These are phyloP conservation scores for Empis stercorea DNA, from an alignment of 2,888 invertebrate species.

Conservation along the genomic window DNA sequence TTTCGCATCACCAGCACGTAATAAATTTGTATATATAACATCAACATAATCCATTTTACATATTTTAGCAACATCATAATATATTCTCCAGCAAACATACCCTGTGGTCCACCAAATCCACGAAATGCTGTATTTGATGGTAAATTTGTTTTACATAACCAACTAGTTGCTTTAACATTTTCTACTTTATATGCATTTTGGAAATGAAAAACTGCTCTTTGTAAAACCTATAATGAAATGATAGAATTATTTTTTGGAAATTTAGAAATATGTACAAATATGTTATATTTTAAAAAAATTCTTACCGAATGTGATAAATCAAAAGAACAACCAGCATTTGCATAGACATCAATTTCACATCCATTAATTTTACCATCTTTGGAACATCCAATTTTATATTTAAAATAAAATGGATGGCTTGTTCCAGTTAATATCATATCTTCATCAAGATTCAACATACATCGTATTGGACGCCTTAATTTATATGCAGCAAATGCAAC, in stretches of 20 bases:
- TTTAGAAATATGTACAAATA: no score
- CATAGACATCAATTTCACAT: slow-evolving; percentile 58
- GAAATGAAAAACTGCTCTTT: slow-evolving; percentile 70
- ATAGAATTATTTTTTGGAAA: no score
- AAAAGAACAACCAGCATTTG: slow-evolving; percentile 69
- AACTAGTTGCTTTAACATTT: slow-evolving; percentile 54
- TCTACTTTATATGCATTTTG: slow-evolving; percentile 76
- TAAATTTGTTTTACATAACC: slow-evolving; percentile 75
- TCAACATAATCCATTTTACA: slow-evolving; percentile 50
- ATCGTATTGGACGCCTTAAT: slow-evolving; percentile 63
- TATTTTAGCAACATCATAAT: slow-evolving; percentile 64
- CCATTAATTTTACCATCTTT: slow-evolving; percentile 63
- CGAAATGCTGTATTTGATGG: slow-evolving; percentile 89
- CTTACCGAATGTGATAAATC: slow-evolving; percentile 69
- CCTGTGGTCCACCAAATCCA: slow-evolving; percentile 86
- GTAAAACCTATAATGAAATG: no score
- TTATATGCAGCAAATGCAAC: slow-evolving; percentile 72
- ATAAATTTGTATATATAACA: slow-evolving; percentile 62
- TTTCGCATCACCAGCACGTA: slow-evolving; percentile 61
- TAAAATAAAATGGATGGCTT: slow-evolving; percentile 76
- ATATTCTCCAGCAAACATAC: slow-evolving; percentile 73
- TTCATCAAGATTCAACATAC: slow-evolving; percentile 85
- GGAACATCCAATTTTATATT: slow-evolving; percentile 72
- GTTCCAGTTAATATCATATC: slow-evolving; percentile 85
- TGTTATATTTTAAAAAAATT: no score